phyloP scores from a whole-genome alignment of 2,797 vertebrate genomes.

The Neosalanx taihuensis region DNA sequence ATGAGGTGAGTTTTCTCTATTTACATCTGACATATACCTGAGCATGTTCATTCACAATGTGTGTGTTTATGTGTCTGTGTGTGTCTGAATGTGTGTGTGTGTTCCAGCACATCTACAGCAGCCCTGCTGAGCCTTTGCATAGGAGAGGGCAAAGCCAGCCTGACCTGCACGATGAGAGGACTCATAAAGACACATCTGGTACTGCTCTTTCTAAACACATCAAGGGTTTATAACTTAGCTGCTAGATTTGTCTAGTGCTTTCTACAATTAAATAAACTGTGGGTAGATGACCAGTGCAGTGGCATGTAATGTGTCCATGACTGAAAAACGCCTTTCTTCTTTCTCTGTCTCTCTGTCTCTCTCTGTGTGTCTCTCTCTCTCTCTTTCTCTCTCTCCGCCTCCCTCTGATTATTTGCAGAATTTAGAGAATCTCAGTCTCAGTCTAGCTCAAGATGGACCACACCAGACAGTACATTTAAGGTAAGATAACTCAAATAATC shows the following conservation, averaged over 20 bases:
- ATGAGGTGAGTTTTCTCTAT: constrained; percentile 56
- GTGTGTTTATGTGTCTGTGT: background rate
- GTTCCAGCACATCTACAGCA: constrained; percentile 60
- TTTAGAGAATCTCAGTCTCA: constrained; percentile 54
- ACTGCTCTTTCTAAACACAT: background rate
- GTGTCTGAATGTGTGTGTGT: constrained; percentile 8
- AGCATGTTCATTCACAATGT: background rate
- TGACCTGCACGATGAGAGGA: constrained; percentile 59
- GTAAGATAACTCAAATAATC: constrained; percentile 48
- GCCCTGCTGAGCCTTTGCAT: constrained; percentile 43
- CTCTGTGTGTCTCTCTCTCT: constrained; percentile 8
- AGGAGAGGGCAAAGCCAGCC: constrained; percentile 57
- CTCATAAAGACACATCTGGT: constrained; percentile 58
- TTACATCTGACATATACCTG: too few species aligned
- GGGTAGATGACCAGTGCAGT: too few species aligned
- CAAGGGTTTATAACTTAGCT: too few species aligned
- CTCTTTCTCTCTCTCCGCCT: constrained; percentile 5
- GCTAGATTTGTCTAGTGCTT: too few species aligned
- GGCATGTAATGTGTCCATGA: too few species aligned
- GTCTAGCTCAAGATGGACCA: constrained; percentile 59
- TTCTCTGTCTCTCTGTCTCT: constrained; percentile 5
- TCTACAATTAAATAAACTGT: too few species aligned
- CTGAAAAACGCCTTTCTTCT: constrained; percentile 14
- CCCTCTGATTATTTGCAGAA: constrained; percentile 28
- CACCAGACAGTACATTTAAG: constrained; percentile 60